These are phyloP conservation scores for Cyclopterus lumpus DNA, from an alignment of 2,797 vertebrate species.

Conservation along the genomic window DNA sequence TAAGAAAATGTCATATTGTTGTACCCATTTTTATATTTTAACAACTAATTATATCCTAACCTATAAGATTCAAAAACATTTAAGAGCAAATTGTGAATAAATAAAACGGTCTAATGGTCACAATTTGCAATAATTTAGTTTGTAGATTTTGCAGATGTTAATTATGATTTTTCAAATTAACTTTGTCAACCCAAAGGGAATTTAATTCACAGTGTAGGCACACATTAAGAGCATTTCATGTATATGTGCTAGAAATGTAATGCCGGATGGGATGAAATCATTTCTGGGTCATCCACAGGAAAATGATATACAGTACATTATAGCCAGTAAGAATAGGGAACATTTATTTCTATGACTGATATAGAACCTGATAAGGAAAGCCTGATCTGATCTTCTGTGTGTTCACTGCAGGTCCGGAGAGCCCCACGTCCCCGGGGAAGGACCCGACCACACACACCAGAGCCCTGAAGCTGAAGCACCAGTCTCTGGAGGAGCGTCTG, in stretches of 20 bases:
- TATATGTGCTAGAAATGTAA: background rate
- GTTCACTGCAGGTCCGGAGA: constrained; percentile 85
- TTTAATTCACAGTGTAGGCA: background rate
- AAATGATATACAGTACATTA: background rate
- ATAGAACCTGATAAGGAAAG: constrained; percentile 1
- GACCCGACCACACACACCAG: constrained; percentile 85
- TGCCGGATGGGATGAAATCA: background rate
- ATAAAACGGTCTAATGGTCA: background rate
- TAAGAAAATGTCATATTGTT: background rate
- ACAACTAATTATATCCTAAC: background rate
- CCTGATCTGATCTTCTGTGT: constrained; percentile 17
- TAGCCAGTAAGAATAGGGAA: background rate
- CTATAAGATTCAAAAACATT: background rate
- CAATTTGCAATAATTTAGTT: background rate
- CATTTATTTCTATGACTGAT: constrained; percentile 1
- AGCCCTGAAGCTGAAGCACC: constrained; percentile 88
- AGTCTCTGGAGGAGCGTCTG: constrained; percentile 88
- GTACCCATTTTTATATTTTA: background rate
- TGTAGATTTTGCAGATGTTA: background rate
- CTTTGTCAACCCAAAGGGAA: background rate
- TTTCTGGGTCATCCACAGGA: background rate
- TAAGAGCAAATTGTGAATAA: background rate
- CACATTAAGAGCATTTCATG: too few relatives aligned
- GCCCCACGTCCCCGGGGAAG: constrained; percentile 85
- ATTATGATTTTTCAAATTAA: background rate